A percentile compares a stretch with the other conserved stretches of the same genome.
Evolutionary conservation across 2,888 invertebrate genomes (phyloP).

Genomic region (Thyatira batis): DNA sequence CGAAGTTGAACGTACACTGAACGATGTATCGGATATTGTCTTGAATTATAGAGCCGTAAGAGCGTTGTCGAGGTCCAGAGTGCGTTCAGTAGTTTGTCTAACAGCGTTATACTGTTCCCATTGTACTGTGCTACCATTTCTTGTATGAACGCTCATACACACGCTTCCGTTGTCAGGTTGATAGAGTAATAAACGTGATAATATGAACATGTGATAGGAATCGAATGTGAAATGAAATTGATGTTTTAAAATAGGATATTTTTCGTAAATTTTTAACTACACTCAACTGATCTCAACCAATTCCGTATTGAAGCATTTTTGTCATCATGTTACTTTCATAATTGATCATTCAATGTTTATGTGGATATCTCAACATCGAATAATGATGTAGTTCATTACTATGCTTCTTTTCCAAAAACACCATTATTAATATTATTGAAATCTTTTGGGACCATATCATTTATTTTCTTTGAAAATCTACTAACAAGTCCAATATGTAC

Average conservation of each 20-base stretch:
- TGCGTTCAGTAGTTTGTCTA: too few species aligned
- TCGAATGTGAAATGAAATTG: neutral
- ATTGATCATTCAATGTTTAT: neutral
- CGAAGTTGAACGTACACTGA: too few species aligned
- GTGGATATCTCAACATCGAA: neutral
- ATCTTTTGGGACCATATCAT: neutral
- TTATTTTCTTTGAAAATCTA: neutral
- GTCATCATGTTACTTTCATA: neutral
- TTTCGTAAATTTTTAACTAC: neutral
- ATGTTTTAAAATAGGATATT: neutral
- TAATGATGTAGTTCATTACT: too few species aligned
- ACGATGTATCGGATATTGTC: too few species aligned
- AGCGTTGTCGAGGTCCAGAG: too few species aligned
- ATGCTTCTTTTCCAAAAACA: too few species aligned
- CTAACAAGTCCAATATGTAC: neutral
- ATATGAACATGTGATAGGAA: neutral
- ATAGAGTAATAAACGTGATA: neutral
- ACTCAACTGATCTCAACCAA: neutral
- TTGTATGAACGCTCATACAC: too few species aligned
- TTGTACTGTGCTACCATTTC: neutral
- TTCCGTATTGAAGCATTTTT: neutral
- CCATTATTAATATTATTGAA: neutral
- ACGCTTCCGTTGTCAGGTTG: too few species aligned
- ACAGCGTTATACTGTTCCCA: too few species aligned
- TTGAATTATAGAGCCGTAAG: too few species aligned